Evolutionary conservation across 53 echinoderm and acorn worm genomes (phyloP).

Genomic region (Paracentrotus lividus): DNA sequence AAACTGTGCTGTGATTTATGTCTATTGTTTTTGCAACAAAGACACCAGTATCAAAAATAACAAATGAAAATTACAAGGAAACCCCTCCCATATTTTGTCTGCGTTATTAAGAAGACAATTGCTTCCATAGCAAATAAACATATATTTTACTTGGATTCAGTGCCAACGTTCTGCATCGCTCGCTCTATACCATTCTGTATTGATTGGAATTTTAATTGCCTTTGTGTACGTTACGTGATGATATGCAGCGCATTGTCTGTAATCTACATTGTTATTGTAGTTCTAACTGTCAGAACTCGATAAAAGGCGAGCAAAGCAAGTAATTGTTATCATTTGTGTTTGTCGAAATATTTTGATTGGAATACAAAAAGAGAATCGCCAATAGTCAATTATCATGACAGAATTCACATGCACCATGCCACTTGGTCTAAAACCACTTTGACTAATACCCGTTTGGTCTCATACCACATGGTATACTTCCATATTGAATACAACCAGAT

Average conservation of each 20-base stretch:
- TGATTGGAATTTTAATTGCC: conserved; percentile 43
- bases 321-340: too few species aligned
- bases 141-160: not conserved
- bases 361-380: too few species aligned
- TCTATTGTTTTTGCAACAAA: not conserved
- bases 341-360: too few species aligned
- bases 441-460: too few species aligned
- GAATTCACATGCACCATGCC: too few species aligned
- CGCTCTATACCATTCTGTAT: not conserved
- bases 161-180: not conserved
- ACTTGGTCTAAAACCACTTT: too few species aligned
- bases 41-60: conserved; percentile 10
- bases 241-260: not conserved
- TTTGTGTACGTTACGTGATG: not conserved
- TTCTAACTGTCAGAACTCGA: not conserved
- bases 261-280: conserved; percentile 24
- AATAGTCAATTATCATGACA: too few species aligned
- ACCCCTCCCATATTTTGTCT: too few species aligned
- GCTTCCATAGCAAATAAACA: not conserved
- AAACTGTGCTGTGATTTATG: not conserved
- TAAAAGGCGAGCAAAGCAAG: not conserved
- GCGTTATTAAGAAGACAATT: not conserved
- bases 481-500: too few species aligned
- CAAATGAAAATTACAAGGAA: too few species aligned
- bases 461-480: too few species aligned